Conservation (phyloP, 2,888 invertebrate species). For the Oeneis ivallda region DNA sequence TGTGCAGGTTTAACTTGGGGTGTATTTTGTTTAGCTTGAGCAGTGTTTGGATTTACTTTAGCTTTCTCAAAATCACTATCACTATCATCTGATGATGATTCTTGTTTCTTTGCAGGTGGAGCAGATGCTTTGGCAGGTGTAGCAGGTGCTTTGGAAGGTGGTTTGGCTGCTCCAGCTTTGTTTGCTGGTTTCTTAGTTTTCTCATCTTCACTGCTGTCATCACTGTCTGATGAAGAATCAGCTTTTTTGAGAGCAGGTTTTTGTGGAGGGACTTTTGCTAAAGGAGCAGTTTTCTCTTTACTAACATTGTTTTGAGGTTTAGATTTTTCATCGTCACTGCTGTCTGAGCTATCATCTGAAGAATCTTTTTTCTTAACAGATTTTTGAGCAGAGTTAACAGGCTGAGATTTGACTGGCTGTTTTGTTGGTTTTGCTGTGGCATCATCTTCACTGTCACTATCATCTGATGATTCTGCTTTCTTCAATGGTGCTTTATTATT, state of each 20-base stretch:
- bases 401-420: conserved; percentile 37
- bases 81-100: conserved; percentile 54
- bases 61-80: conserved; percentile 60
- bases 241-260: conserved; percentile 55
- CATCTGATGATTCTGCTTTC: conserved; percentile 53
- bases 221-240: conserved; percentile 61
- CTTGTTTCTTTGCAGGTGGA: conserved; percentile 27
- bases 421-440: conserved; percentile 43
- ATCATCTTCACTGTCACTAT: conserved; percentile 56
- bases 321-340: conserved; percentile 62
- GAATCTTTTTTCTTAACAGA: conserved; percentile 51
- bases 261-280: conserved; percentile 39
- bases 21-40: conserved; percentile 39
- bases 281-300: conserved; percentile 28
- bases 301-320: conserved; percentile 40
- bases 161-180: conserved; percentile 32
- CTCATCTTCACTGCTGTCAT: conserved; percentile 65
- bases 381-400: conserved; percentile 45
- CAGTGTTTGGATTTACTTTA: conserved; percentile 39
- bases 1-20: conserved; percentile 48
- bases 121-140: conserved; percentile 15
- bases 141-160: conserved; percentile 14
- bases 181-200: conserved; percentile 51
- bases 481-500: conserved; percentile 54
- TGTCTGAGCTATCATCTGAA: conserved; percentile 59